A percentile compares a stretch with the other conserved stretches of the same genome.
These are phyloP conservation scores for Machaerirhynchus nigripectus DNA, from an alignment of 2,113 vertebrate genomes.

Conservation along the genomic window DNA sequence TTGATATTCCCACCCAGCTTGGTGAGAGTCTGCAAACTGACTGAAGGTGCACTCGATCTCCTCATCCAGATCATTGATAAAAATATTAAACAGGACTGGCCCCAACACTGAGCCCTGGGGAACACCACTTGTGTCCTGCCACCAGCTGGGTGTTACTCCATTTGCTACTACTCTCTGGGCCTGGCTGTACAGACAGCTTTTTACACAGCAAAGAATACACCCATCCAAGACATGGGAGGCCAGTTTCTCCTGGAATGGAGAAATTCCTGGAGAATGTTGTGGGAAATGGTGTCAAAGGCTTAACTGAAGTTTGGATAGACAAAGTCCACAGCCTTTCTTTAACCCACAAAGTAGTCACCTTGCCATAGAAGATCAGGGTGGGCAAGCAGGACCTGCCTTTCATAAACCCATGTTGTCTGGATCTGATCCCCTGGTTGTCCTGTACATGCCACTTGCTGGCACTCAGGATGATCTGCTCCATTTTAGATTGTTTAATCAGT, in stretches of 20 bases:
- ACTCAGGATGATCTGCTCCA: not conserved
- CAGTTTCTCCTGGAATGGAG: not conserved
- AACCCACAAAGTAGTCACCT: not conserved
- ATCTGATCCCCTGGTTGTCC: not conserved
- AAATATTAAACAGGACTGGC: not conserved
- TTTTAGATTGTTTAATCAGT: not conserved
- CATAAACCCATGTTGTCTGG: not conserved
- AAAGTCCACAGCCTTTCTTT: not conserved
- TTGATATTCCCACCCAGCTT: accelerated
- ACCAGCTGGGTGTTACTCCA: not conserved
- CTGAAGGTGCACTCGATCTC: not conserved
- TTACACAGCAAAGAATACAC: not conserved
- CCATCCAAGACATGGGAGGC: not conserved
- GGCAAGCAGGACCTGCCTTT: not conserved
- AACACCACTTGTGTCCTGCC: not conserved
- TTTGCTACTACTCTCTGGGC: not conserved
- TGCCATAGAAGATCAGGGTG: not conserved
- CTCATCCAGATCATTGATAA: not conserved
- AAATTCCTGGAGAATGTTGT: not conserved
- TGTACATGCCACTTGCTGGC: not conserved
- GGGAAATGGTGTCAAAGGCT: not conserved
- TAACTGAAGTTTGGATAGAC: not conserved
- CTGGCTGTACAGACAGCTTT: not conserved
- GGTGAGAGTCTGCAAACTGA: not conserved
- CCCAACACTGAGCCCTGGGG: not conserved